Percentiles rank a stretch among this genome's conserved stretches.
phyloP scores from a whole-genome alignment of 1,140 invertebrate species.

The Caenorhabditis inopinata region DNA sequence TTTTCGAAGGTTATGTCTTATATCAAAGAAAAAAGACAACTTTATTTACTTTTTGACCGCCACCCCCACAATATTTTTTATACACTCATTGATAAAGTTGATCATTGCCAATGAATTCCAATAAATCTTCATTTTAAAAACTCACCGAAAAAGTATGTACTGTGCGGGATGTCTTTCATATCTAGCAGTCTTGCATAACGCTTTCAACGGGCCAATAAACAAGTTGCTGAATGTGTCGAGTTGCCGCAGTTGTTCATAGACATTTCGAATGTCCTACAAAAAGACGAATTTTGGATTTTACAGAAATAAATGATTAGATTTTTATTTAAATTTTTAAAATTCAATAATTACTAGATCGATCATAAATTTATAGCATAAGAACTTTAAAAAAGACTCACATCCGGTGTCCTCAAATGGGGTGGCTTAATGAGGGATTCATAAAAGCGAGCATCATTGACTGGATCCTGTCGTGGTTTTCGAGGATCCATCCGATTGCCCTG shows the following conservation, averaged over 20 bases:
- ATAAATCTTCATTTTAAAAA: not conserved
- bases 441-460: slow-evolving; percentile 51
- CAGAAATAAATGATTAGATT: not conserved
- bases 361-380: not conserved
- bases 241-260: slow-evolving; percentile 47
- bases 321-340: slow-evolving; percentile 22
- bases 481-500: not conserved
- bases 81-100: no score
- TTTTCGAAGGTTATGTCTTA: no score
- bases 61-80: no score
- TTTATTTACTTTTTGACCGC: no score
- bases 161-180: slow-evolving; percentile 50
- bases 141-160: slow-evolving; percentile 49
- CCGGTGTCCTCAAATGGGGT: slow-evolving; percentile 40
- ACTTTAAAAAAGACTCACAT: slow-evolving; percentile 36
- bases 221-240: slow-evolving; percentile 48
- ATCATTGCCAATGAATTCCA: no score
- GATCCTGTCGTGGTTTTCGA: slow-evolving; percentile 42
- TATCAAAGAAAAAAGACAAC: no score
- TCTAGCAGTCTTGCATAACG: slow-evolving; percentile 41
- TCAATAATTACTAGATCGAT: not conserved
- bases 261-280: slow-evolving; percentile 44
- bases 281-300: not conserved
- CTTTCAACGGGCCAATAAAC: slow-evolving; percentile 47
- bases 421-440: slow-evolving; percentile 49